phyloP scores from a whole-genome alignment of 2,797 vertebrate species.

The Tympanoctomys barrerae region DNA sequence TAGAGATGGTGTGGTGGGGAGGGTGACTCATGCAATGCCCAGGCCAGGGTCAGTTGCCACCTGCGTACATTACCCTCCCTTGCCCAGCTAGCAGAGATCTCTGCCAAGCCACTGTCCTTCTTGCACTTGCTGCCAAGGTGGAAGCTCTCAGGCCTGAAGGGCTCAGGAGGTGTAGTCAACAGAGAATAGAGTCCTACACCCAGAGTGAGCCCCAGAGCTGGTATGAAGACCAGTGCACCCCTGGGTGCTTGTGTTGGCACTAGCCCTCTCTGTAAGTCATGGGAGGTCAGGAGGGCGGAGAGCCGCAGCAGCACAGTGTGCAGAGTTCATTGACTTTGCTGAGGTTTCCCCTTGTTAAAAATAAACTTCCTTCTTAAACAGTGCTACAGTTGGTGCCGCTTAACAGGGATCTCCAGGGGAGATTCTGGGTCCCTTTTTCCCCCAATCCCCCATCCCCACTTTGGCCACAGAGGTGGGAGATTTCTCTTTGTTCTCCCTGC shows the following conservation, averaged over 20 bases:
- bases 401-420: conserved; percentile 5
- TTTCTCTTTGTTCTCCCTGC: not conserved
- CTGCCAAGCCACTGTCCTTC: not conserved
- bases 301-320: not conserved
- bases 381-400: not conserved
- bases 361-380: conserved; percentile 8
- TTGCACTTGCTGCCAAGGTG: not conserved
- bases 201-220: not conserved
- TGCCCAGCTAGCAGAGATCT: not conserved
- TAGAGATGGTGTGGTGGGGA: not conserved
- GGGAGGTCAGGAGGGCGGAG: too few relatives aligned
- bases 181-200: not conserved
- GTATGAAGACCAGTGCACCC: accelerated
- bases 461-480: accelerated
- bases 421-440: not conserved
- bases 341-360: conserved; percentile 42
- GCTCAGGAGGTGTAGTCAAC: not conserved
- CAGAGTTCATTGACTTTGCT: not conserved
- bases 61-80: not conserved
- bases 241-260: not conserved
- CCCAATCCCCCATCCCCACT: accelerated
- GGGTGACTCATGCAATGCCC: accelerated
- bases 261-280: not conserved
- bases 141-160: not conserved
- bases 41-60: accelerated